Percentiles rank a stretch among this genome's conserved stretches.
phyloP scores from a whole-genome alignment of 1,140 invertebrate species.

The Agrypnia vestita region DNA sequence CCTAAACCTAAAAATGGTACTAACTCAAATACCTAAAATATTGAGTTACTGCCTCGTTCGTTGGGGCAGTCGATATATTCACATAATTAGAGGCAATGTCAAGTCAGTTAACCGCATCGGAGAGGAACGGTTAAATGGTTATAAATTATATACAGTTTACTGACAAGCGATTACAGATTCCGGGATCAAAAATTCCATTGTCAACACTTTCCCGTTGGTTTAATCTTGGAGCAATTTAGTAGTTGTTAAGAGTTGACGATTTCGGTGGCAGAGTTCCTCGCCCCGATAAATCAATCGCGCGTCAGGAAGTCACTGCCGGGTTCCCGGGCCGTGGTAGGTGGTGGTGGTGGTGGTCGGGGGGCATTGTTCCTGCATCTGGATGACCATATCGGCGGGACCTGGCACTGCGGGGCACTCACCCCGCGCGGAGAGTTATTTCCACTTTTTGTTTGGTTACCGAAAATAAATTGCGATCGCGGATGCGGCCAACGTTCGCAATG shows the following conservation, averaged over 20 bases:
- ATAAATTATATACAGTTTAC: no score
- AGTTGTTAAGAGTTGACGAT: slow-evolving; percentile 56
- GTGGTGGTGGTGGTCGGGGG: background rate
- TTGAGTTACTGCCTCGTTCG: no score
- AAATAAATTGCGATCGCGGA: slow-evolving; percentile 35
- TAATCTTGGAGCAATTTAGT: slow-evolving; percentile 6
- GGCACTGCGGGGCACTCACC: slow-evolving; percentile 63
- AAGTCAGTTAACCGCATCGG: no score
- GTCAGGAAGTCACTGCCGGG: slow-evolving; percentile 38
- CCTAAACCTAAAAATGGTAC: no score
- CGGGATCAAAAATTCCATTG: background rate
- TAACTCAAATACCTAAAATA: no score
- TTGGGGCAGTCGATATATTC: no score
- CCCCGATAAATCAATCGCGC: slow-evolving; percentile 43
- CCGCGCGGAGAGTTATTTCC: slow-evolving; percentile 10
- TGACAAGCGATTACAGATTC: background rate
- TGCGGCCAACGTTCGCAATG: slow-evolving; percentile 11
- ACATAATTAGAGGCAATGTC: no score
- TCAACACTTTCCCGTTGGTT: background rate
- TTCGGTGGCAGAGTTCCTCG: background rate
- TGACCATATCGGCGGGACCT: slow-evolving; percentile 7
- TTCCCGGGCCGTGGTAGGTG: background rate
- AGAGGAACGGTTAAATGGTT: no score
- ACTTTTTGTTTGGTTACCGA: slow-evolving; percentile 26
- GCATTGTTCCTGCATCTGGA: slow-evolving; percentile 41